A percentile compares a stretch with the other conserved stretches of the same genome.
Conservation (phyloP, 2,113 vertebrate species). For the Symphodus melops region DNA sequence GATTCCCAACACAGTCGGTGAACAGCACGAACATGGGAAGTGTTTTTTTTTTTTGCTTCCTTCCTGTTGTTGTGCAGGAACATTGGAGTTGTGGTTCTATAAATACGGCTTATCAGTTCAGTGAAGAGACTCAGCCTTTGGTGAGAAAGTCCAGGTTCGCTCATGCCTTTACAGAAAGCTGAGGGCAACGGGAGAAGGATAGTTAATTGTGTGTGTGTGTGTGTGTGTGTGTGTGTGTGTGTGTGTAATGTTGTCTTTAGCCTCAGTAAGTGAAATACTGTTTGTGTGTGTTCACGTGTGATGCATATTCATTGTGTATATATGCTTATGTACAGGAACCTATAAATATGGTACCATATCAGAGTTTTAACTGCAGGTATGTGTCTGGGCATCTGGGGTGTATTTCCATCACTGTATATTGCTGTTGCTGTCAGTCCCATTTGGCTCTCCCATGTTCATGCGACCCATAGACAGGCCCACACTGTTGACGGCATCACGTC, state of each 20-base stretch:
- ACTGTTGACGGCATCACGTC: constrained; percentile 82
- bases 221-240: constrained; percentile 40
- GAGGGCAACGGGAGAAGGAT: constrained; percentile 53
- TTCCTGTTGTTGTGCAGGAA: constrained; percentile 56
- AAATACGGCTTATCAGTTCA: constrained; percentile 54
- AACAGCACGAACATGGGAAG: constrained; percentile 17
- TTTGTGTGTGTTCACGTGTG: constrained; percentile 13
- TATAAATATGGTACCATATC: constrained; percentile 63
- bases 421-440: constrained; percentile 88
- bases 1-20: constrained; percentile 41
- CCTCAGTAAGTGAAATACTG: constrained; percentile 44
- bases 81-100: constrained; percentile 69
- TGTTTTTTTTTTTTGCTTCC: constrained; percentile 32
- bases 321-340: constrained; percentile 72
- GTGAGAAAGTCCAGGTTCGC: constrained; percentile 62
- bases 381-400: constrained; percentile 40
- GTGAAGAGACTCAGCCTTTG: constrained; percentile 58
- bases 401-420: constrained; percentile 85
- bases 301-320: constrained; percentile 46
- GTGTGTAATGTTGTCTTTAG: constrained; percentile 31
- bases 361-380: constrained; percentile 51
- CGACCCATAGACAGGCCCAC: constrained; percentile 84
- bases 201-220: constrained; percentile 42
- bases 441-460: constrained; percentile 86
- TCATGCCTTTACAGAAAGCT: constrained; percentile 71